Evolutionary conservation across 2,888 invertebrate species (phyloP).

Genomic region (Tyria jacobaeae): DNA sequence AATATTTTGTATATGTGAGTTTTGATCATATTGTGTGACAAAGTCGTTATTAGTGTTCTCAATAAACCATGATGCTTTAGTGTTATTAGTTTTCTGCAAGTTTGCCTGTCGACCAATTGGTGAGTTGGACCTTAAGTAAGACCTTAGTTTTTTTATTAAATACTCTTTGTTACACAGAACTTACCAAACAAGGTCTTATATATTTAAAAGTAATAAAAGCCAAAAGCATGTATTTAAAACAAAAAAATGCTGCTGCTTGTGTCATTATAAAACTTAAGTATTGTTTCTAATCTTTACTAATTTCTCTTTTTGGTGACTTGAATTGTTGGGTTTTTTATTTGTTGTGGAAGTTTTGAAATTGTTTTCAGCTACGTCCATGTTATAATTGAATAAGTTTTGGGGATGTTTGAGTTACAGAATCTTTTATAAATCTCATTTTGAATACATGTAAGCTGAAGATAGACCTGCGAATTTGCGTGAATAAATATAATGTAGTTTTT

Average conservation of each 20-base stretch:
- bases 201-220: no score
- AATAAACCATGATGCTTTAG: conserved; percentile 16
- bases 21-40: conserved; percentile 31
- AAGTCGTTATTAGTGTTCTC: conserved; percentile 24
- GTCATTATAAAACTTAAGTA: neutral
- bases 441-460: neutral
- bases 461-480: neutral
- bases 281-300: conserved; percentile 8
- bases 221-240: no score
- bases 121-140: conserved; percentile 22
- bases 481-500: neutral
- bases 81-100: conserved; percentile 24
- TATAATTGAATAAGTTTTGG: conserved; percentile 17
- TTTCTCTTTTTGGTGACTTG: neutral
- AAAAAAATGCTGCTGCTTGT: no score
- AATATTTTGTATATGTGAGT: conserved; percentile 29
- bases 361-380: neutral
- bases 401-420: conserved; percentile 7
- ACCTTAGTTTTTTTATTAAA: no score
- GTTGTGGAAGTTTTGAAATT: conserved; percentile 1
- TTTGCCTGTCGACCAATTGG: conserved; percentile 16
- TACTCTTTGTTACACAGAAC: no score
- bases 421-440: neutral
- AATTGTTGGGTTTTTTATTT: neutral
- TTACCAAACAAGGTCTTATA: no score